Base-by-base conservation (phyloP, 2,888 invertebrate genomes). In the Heliconius ethilla region DNA sequence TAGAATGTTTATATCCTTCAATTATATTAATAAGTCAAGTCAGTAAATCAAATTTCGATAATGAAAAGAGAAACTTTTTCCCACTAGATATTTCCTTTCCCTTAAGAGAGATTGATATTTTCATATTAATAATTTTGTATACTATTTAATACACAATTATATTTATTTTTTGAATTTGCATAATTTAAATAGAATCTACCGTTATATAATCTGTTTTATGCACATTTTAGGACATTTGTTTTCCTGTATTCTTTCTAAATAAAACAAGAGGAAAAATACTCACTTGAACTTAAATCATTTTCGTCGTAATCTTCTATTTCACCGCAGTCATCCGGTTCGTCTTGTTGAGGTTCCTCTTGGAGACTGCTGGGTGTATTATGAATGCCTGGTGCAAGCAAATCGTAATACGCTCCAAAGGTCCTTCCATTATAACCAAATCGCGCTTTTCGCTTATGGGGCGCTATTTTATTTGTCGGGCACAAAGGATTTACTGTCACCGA, bases 301-400 rank as follows among this genome's bases (percentile, higher is more conserved):
- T 94, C 93, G 67, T 94, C 94, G 77, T 94, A 94, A 81, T 94
- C 93, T 29, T 92, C 94, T 79, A 94, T 94, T 77, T 93, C 92
- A 0, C 92, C 93, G 74, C 94, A 94, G 72, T 94, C 94, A 55
- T 89, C 87, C 0, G 88, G 88, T 18, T 91, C 90, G 67, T 93
- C 92, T 62, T 87, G 88, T 79, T 92, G 90, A 0, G 91, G 91
- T 55, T 88, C 83, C 78, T 93, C 93, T 82, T 90, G 88, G 27
- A 92, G 85, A 70, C 87, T 86, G 77, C 86, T 85, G 27, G 84
- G 81, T 73, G 85, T 82, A 3, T 79, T 77, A 37, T 84, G 83
- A 18, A 82, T 79, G 63, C 84, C 86, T 0, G 89, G 90, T 5
- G 82, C 82, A 29, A 93, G 82, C 59, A 93, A 82, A 63, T 89